Evolutionary conservation across 2,797 vertebrate genomes (phyloP).

Genomic region (Myoxocephalus aenaeus): DNA sequence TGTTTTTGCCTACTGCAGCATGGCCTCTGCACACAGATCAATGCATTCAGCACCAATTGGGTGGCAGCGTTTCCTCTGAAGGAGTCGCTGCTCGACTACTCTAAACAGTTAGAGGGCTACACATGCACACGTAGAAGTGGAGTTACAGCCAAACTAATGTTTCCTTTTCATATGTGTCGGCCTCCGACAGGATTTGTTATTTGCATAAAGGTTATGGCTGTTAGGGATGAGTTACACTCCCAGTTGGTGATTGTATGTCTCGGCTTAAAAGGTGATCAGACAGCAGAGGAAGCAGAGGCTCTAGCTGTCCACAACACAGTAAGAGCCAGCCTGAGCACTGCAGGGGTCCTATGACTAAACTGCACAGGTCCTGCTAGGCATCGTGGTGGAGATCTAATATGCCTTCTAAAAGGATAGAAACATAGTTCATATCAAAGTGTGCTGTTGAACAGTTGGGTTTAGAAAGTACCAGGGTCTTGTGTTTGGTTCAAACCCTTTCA

Average conservation of each 20-base stretch:
- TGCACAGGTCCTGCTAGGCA: background rate
- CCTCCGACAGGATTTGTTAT: background rate
- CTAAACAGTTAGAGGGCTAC: background rate
- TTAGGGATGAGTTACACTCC: background rate
- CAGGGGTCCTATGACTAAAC: background rate
- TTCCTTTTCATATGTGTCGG: background rate
- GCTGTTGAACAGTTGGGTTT: background rate
- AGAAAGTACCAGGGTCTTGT: background rate
- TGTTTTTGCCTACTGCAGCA: too few relatives aligned
- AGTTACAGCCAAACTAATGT: background rate
- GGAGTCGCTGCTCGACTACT: background rate
- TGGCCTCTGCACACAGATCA: too few relatives aligned
- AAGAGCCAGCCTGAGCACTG: background rate
- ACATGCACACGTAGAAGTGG: background rate
- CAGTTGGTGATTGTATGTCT: background rate
- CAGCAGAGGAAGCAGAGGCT: background rate
- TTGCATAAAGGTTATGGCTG: background rate
- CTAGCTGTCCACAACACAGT: background rate
- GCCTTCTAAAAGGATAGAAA: background rate
- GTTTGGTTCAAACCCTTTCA: background rate
- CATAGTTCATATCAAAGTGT: background rate
- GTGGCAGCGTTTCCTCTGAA: too few relatives aligned
- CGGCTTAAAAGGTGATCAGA: background rate
- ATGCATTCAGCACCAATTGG: too few relatives aligned
- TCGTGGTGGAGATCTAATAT: background rate